These are phyloP conservation scores for Pseudomyrmex cubaensis DNA, from an alignment of 1,140 invertebrate species.

Conservation along the genomic window DNA sequence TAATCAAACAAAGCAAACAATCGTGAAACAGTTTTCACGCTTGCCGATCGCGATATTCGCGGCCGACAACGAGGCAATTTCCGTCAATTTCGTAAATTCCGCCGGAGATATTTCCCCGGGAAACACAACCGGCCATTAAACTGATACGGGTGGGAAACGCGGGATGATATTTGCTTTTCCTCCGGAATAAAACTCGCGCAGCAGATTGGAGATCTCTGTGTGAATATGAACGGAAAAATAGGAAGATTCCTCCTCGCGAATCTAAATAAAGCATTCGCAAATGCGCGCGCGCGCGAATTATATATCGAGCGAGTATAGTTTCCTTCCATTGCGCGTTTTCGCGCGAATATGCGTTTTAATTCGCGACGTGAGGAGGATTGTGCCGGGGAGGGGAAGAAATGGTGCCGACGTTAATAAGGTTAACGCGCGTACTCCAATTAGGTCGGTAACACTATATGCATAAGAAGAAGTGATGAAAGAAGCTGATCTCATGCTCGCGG, in stretches of 20 bases:
- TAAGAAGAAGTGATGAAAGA: conserved; percentile 49
- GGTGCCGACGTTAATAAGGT: conserved; percentile 23
- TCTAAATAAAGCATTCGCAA: conserved; percentile 19
- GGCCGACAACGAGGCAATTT: conserved; percentile 25
- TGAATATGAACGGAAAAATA: conserved; percentile 22
- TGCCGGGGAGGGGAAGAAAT: conserved; percentile 1
- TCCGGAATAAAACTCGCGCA: conserved; percentile 15
- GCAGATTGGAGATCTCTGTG: conserved; percentile 5
- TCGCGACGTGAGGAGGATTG: neutral
- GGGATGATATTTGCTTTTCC: conserved; percentile 33
- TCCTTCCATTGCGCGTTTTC: neutral
- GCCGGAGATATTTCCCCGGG: conserved; percentile 32
- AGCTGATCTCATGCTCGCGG: conserved; percentile 34
- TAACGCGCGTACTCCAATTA: conserved; percentile 44
- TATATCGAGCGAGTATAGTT: neutral
- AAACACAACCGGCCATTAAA: conserved; percentile 23
- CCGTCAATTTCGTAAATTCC: conserved; percentile 44
- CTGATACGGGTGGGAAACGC: conserved; percentile 4
- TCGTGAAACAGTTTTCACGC: conserved; percentile 32
- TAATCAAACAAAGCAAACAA: conserved; percentile 36
- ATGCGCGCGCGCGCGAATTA: neutral
- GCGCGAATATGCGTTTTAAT: conserved; percentile 6
- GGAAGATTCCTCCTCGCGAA: neutral
- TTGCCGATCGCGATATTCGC: neutral
- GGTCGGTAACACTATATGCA: conserved; percentile 28